Base-by-base conservation (phyloP, 2,797 vertebrate genomes). In the Eurystomus glaucurus region DNA sequence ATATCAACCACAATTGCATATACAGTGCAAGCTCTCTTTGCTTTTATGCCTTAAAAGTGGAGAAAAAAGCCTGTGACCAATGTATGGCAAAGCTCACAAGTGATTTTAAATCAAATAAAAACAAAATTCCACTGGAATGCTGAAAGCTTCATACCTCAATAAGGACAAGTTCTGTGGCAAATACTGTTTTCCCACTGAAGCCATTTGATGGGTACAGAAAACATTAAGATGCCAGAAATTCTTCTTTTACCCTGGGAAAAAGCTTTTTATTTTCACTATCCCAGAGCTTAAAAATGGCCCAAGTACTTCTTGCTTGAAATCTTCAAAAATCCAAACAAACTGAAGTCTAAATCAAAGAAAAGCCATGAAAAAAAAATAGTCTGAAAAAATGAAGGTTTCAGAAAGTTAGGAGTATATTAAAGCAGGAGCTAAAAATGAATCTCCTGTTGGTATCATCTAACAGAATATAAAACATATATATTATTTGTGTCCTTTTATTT, bases 181-280 rank as follows among this genome's bases (percentile, higher is more conserved):
- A 92, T 86, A 33, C 51, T 91, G 0, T 95, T 93, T 97, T 95
- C 92, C 88, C 18, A 4, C 89, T 96, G 55, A 86, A 94, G 83
- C 43, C 39, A 85, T 60, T 96, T 66, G 35, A n/a, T 86, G 48
- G 74, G 58, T 94, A 93, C 70, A 88, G 70, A 96, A 95, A 96
- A 94, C 2, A 25, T 78, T 83, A 95, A 84, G 88, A 90, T 96
- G 83, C 74, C 94, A 94, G 74, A 94, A 97, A 93, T 96, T 96
- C 72, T 81, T 97, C 75, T 81, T 91, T 71, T 83, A 90, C 50
- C 72, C 86, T 92, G 88, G 90, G 96, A 91, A 95, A 95, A 95
- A 71, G 50, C 45, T 83, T 93, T 95, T 95, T 88, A 62, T 94
- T 93, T 85, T 91, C 57, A 61, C 21, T 90, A 16, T 65, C 68